Base-by-base conservation (phyloP, 1,140 invertebrate species). In the Linepithema humile region DNA sequence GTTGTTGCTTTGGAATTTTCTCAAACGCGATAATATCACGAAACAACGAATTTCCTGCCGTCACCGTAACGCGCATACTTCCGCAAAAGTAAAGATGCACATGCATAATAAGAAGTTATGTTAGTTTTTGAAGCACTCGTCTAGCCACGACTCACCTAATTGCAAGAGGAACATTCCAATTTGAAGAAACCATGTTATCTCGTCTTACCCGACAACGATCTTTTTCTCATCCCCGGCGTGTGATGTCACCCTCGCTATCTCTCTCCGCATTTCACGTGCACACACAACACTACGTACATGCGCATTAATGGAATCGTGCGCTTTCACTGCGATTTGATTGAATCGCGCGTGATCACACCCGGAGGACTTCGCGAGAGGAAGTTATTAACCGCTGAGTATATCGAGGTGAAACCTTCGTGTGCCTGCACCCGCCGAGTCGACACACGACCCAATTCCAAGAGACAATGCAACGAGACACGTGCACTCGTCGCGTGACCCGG, bases 251-350 rank as follows among this genome's bases (percentile, higher is more conserved):
- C 26, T 45, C 38, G 29, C 20, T 48, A 40, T 35, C 20, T 20
- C 23, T 55, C 20, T 9, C 59, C 40, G 17, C 69, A 40, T 72
- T 65, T 77, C 29, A 29, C 45, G 35, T 10, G 64, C 20, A 20
- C 26, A 26, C 29, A 23, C 43, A 50, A 45, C 20, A 69, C 64
- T 59, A 17, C 48, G 17, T 45, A 55, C 60, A 43, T 38, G 80
- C 43, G 40, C 53, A 67, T 87, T 82, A 87, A 87, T 75, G 50
- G 73, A 53, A 69, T 85, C 75, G 75, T 72, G 85, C 83, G 69
- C 87, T 88, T 87, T 88, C 83, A 85, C 75, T 20, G 57, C 23
- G 74, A 75, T 75, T 82, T 85, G 82, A 88, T 82, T 82, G 69
- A 82, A 75, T 87, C 74, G 85, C 55, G 38, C 55, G 48, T 48